Percentiles rank a stretch among this genome's conserved stretches.
Evolutionary conservation across 2,797 vertebrate species (phyloP).

Genomic region (Synaphobranchus kaupii): DNA sequence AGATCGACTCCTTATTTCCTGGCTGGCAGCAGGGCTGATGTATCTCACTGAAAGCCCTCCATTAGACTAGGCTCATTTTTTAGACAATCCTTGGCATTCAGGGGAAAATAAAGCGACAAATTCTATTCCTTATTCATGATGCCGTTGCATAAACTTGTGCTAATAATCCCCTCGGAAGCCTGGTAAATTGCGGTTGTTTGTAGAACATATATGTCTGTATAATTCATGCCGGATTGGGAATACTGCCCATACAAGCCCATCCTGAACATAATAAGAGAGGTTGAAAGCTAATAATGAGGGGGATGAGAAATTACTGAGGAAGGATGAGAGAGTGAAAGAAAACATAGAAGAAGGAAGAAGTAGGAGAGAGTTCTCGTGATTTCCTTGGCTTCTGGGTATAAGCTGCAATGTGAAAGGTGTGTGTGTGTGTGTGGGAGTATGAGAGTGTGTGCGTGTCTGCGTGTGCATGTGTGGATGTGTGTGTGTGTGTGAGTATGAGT

Average conservation of each 20-base stretch:
- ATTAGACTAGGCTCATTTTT: conserved; percentile 77
- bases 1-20: background rate
- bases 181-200: conserved; percentile 75
- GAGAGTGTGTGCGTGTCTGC: too few species aligned
- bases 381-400: background rate
- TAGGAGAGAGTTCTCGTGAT: background rate
- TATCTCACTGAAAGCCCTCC: conserved; percentile 70
- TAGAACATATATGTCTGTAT: conserved; percentile 67
- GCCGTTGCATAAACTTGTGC: conserved; percentile 71
- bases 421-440: background rate
- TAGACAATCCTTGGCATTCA: conserved; percentile 72
- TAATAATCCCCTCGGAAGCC: conserved; percentile 77
- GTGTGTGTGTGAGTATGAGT: background rate
- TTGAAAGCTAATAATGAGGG: conserved; percentile 70
- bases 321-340: conserved; percentile 35
- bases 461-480: background rate
- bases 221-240: conserved; percentile 59
- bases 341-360: conserved; percentile 17
- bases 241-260: conserved; percentile 61
- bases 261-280: conserved; percentile 66
- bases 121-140: conserved; percentile 78
- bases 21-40: conserved; percentile 71
- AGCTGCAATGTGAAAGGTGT: background rate
- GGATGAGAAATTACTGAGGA: background rate
- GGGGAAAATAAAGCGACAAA: conserved; percentile 65